Base-by-base conservation (phyloP, 2,888 invertebrate species). In the Amorpha juglandis region DNA sequence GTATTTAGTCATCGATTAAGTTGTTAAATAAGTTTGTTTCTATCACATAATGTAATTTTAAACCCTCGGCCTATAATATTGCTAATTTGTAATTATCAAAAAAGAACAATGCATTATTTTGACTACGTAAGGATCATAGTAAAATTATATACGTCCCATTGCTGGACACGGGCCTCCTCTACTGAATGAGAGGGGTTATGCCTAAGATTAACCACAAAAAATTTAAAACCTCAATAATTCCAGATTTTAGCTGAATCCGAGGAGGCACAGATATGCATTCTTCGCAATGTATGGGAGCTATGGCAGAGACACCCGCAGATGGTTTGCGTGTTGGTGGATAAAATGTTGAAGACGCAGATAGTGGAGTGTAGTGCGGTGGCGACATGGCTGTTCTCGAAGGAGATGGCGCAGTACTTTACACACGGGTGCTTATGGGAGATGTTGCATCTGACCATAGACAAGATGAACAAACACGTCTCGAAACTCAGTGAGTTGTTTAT, bases 221-320 rank as follows among this genome's bases (percentile, higher is more conserved):
- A 1, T 38, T 27, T 3, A 27, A 27, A 9, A 21, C 4, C 8
- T 51, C 27, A 52, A 27, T 27, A n/a, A 63, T 65, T 66, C 2
- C 89, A 98, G 96, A 96, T 97, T 45, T 92, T 99, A 70, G 98
- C 98, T 0, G 98, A 98, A 80, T 97, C 97, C 0, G 99, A 99
- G 83, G 98, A 99, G 85, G 98, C 98, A 0, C 99, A 99, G 87
- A 97, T 98, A 72, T 98, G 97, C 86, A 96, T 99, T 63, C 93
- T 99, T 63, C 95, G 97, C 74, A 98, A 98, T 82, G 96, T 99
- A 82, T 98, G 97, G 93, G 98, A 98, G 81, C 93, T 99, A n/a
- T 99, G 99, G 99, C 96, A 96, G 80, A 95, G 97, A 72, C 98
- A 99, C 89, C 97, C 98, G 75, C 99, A 99, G 94, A 99, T 99